phyloP scores from a whole-genome alignment of 2,888 invertebrate genomes.

The Malachius bipustulatus region DNA sequence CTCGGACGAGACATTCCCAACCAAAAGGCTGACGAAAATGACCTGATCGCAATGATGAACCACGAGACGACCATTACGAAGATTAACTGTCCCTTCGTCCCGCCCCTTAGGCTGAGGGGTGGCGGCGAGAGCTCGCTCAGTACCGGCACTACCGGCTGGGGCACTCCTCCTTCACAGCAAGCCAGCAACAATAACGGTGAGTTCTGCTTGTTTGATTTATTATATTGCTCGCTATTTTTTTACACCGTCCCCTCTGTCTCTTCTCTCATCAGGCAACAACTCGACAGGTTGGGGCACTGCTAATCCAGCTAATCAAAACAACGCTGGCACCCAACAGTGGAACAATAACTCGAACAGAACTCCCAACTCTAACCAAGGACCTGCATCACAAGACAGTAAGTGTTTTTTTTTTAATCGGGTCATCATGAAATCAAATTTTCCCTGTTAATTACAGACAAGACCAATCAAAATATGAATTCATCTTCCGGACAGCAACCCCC shows the following conservation, averaged over 20 bases:
- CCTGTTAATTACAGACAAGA: conserved; percentile 28
- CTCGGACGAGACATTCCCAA: conserved; percentile 41
- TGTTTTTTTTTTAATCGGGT: conserved; percentile 8
- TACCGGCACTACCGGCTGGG: conserved; percentile 64
- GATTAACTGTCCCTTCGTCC: too few relatives aligned
- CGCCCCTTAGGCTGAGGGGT: conserved; percentile 54
- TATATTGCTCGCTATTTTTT: not conserved
- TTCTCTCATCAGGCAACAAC: conserved; percentile 27
- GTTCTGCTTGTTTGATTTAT: conserved; percentile 14
- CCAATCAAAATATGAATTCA: conserved; percentile 36
- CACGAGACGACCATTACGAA: not conserved
- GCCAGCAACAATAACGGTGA: conserved; percentile 47
- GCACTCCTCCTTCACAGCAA: conserved; percentile 58
- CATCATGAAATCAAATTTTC: not conserved
- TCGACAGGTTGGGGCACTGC: conserved; percentile 43
- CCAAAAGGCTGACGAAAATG: conserved; percentile 38
- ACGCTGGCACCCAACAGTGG: conserved; percentile 35
- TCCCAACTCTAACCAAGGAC: conserved; percentile 30
- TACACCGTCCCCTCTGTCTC: too few relatives aligned
- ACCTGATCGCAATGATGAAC: conserved; percentile 23
- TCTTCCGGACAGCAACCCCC: conserved; percentile 41
- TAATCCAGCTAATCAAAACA: conserved; percentile 35
- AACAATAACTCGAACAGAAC: conserved; percentile 34
- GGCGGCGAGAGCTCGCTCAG: conserved; percentile 75
- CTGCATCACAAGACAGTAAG: conserved; percentile 32